Conservation (phyloP, 2,888 invertebrate genomes). For the Leucania comma region DNA sequence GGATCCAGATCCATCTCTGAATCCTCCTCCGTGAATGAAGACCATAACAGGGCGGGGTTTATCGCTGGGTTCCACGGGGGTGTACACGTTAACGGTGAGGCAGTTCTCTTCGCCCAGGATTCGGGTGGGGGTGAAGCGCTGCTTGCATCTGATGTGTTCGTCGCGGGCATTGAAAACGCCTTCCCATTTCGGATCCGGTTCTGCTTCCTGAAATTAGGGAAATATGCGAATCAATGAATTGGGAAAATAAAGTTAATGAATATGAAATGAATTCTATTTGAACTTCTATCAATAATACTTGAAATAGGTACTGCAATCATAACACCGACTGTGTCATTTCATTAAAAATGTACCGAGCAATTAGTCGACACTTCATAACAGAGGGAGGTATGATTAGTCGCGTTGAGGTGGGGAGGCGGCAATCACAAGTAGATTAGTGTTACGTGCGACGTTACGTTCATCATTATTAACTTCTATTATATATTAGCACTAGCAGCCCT, state of each 20-base stretch:
- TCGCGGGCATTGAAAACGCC: conserved; percentile 78
- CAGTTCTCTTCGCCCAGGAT: conserved; percentile 82
- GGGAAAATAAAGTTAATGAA: neutral
- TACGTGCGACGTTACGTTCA: conserved; percentile 47
- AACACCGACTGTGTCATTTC: conserved; percentile 19
- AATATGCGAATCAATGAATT: neutral
- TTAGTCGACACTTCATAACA: conserved; percentile 43
- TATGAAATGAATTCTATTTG: neutral
- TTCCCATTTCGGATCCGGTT: conserved; percentile 76
- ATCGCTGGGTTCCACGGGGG: conserved; percentile 68
- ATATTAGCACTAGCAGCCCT: conserved; percentile 34
- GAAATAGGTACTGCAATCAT: conserved; percentile 22
- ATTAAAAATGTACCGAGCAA: conserved; percentile 49
- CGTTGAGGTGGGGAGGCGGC: conserved; percentile 21
- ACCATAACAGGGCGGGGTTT: conserved; percentile 82
- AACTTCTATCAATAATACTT: neutral
- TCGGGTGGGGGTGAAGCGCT: conserved; percentile 74
- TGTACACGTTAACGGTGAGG: conserved; percentile 82
- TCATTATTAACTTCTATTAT: conserved; percentile 55
- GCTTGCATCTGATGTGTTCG: conserved; percentile 81
- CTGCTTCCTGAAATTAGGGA: conserved; percentile 75
- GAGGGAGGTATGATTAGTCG: conserved; percentile 47
- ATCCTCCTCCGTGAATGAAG: conserved; percentile 87
- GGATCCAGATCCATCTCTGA: conserved; percentile 82
- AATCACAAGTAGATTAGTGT: conserved; percentile 65